Conservation (phyloP, 1,140 invertebrate genomes). For the Cotesia vestalis region DNA sequence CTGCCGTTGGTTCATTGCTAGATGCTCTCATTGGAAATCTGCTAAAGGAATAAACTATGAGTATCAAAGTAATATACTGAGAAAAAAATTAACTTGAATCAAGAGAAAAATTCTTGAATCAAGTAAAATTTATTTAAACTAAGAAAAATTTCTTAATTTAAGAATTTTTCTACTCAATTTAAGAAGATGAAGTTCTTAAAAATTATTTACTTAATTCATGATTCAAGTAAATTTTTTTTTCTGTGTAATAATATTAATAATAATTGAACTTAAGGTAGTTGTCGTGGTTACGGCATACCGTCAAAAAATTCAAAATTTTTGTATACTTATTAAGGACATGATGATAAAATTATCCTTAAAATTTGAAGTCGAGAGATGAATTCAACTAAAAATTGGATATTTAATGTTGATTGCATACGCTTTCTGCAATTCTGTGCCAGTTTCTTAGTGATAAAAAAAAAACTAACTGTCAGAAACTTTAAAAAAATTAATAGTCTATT, state of each 20-base stretch:
- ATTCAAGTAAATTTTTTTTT: not conserved
- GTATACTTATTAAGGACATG: too few species aligned
- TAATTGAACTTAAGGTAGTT: not conserved
- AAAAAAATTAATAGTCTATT: too few species aligned
- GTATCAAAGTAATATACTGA: not conserved
- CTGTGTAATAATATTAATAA: not conserved
- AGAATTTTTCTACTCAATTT: not conserved
- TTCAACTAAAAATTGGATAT: not conserved
- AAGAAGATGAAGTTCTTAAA: not conserved
- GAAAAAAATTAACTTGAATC: not conserved
- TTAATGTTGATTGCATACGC: too few species aligned
- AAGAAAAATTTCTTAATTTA: too few species aligned
- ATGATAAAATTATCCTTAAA: too few species aligned
- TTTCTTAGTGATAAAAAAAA: too few species aligned
- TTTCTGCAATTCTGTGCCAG: too few species aligned
- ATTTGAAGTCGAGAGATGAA: not conserved
- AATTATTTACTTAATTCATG: not conserved
- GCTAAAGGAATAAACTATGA: conserved; percentile 70
- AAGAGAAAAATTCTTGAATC: not conserved
- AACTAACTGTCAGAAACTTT: too few species aligned
- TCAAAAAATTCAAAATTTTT: not conserved
- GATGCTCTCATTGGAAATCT: conserved; percentile 72
- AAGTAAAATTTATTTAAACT: too few species aligned
- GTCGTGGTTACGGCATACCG: too few species aligned
- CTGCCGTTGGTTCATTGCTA: conserved; percentile 71